phyloP scores from a whole-genome alignment of 2,113 vertebrate genomes.

The Dicrurus megarhynchus region DNA sequence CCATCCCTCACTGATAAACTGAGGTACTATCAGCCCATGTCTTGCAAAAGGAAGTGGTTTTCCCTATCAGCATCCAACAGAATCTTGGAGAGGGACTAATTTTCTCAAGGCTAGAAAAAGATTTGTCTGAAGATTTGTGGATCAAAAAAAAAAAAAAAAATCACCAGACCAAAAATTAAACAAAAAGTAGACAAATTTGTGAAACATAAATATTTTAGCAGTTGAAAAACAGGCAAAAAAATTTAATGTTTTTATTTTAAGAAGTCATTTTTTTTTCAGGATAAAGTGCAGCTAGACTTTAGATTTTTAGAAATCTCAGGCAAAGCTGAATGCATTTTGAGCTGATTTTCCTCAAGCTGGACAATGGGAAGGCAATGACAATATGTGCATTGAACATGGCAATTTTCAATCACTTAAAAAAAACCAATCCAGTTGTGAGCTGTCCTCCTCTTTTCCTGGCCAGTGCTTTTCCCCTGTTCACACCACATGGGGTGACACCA shows the following conservation, averaged over 20 bases:
- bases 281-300: background rate
- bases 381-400: background rate
- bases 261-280: background rate
- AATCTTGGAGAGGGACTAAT: background rate
- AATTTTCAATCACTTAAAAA: background rate
- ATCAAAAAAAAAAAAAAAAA: background rate
- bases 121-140: background rate
- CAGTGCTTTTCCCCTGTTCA: background rate
- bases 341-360: background rate
- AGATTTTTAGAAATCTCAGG: background rate
- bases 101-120: background rate
- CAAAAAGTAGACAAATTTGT: background rate
- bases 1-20: background rate
- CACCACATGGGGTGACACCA: background rate
- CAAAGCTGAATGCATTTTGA: background rate
- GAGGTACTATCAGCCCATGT: background rate
- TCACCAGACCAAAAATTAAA: background rate
- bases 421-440: rapidly evolving
- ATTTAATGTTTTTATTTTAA: background rate
- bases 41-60: background rate
- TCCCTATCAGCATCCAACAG: background rate
- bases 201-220: background rate
- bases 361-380: background rate
- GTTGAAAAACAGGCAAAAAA: background rate
- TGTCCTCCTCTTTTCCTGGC: background rate